These are phyloP conservation scores for Antigone vipio DNA, from an alignment of 2,113 vertebrate species.

Conservation along the genomic window DNA sequence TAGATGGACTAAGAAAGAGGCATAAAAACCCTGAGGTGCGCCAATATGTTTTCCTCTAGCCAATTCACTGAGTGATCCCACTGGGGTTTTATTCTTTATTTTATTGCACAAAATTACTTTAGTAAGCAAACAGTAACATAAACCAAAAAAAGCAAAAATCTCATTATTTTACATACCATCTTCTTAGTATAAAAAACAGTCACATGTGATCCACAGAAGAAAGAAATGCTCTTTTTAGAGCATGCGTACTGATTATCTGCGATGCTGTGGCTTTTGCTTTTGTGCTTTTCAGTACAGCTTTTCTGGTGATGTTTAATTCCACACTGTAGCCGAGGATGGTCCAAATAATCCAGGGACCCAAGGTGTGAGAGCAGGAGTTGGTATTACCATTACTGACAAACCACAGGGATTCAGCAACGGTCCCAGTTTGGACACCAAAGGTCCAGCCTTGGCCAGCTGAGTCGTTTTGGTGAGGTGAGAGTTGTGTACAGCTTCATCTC, in stretches of 20 bases:
- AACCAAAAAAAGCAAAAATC: not conserved
- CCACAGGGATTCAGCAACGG: not conserved
- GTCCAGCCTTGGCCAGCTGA: not conserved
- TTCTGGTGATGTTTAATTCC: not conserved
- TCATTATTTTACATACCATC: not conserved
- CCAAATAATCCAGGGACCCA: not conserved
- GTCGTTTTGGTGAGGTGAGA: not conserved
- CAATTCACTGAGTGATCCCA: not conserved
- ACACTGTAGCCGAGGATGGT: fast-evolving
- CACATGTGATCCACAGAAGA: not conserved
- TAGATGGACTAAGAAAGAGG: not conserved
- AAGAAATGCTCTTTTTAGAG: not conserved
- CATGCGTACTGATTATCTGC: not conserved
- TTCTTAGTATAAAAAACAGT: not conserved
- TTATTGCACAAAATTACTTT: not conserved
- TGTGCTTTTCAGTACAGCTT: not conserved
- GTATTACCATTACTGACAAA: not conserved
- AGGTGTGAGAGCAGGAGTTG: not conserved
- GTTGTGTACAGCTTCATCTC: not conserved
- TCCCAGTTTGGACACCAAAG: not conserved
- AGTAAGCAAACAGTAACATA: not conserved
- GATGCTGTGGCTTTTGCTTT: not conserved
- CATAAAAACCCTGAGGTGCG: not conserved
- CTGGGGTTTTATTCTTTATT: not conserved
- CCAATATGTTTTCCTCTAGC: not conserved